phyloP scores from a whole-genome alignment of 2,888 invertebrate genomes.

The Carabus problematicus region DNA sequence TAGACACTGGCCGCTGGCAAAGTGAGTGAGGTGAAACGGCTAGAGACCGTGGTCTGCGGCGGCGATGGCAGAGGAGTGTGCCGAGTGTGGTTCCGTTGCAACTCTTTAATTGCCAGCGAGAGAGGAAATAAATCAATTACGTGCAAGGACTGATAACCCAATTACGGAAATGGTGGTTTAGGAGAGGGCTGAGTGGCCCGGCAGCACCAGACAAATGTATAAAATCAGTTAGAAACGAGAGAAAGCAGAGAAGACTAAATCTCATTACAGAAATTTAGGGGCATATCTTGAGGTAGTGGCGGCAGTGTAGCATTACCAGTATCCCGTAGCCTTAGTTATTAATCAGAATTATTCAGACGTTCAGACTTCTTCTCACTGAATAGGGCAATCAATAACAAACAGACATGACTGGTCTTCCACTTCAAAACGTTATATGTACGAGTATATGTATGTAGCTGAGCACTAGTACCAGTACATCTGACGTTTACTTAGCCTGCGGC shows the following conservation, averaged over 20 bases:
- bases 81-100: conserved; percentile 40
- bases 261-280: conserved; percentile 47
- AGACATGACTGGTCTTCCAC: background rate
- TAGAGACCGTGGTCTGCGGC: background rate
- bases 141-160: conserved; percentile 54
- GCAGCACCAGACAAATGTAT: conserved; percentile 47
- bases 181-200: conserved; percentile 38
- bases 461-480: too few relatives aligned
- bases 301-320: background rate
- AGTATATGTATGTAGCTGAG: too few relatives aligned
- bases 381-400: conserved; percentile 23
- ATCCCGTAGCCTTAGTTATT: conserved; percentile 29
- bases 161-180: conserved; percentile 49
- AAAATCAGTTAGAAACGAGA: conserved; percentile 47
- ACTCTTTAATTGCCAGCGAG: conserved; percentile 49
- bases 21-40: too few relatives aligned
- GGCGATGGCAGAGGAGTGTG: background rate
- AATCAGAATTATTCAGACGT: conserved; percentile 41
- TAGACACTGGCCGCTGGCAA: background rate
- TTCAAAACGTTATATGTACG: background rate
- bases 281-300: conserved; percentile 39
- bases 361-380: conserved; percentile 21
- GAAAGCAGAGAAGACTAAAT: conserved; percentile 45
- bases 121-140: conserved; percentile 55
- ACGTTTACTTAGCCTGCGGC: background rate